Evolutionary conservation across 2,113 vertebrate genomes (phyloP).

Genomic region (Motacilla alba): DNA sequence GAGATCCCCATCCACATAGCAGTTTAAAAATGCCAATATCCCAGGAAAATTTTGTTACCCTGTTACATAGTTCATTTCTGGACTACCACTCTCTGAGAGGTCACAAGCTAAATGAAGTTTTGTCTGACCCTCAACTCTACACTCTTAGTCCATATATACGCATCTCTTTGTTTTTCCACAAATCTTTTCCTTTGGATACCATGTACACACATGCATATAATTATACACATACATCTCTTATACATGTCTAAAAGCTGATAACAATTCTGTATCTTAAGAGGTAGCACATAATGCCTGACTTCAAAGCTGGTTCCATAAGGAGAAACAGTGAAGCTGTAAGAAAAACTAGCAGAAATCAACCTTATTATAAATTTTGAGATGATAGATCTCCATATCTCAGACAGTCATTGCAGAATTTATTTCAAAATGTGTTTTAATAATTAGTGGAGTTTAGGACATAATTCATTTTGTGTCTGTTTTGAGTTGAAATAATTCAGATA

Average conservation of each 20-base stretch:
- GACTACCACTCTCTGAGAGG: neutral
- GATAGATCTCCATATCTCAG: neutral
- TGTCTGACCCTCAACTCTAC: neutral
- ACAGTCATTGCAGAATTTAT: accelerated
- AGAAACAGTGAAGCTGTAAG: neutral
- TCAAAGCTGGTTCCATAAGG: neutral
- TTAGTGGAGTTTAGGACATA: neutral
- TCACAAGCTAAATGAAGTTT: neutral
- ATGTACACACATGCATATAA: neutral
- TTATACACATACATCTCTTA: neutral
- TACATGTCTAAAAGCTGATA: neutral
- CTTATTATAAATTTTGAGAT: neutral
- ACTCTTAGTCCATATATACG: neutral
- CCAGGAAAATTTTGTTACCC: neutral
- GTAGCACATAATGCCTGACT: neutral
- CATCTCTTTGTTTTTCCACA: neutral
- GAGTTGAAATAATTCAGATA: neutral
- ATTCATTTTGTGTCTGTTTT: neutral
- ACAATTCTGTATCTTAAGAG: neutral
- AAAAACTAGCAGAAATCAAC: neutral
- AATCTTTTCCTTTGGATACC: neutral
- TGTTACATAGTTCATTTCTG: neutral
- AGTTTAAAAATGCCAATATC: neutral
- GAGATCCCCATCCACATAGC: neutral
- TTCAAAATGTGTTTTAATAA: neutral